Evolutionary conservation across 2,113 vertebrate genomes (phyloP).

Genomic region (Urocynchramus pylzowi): DNA sequence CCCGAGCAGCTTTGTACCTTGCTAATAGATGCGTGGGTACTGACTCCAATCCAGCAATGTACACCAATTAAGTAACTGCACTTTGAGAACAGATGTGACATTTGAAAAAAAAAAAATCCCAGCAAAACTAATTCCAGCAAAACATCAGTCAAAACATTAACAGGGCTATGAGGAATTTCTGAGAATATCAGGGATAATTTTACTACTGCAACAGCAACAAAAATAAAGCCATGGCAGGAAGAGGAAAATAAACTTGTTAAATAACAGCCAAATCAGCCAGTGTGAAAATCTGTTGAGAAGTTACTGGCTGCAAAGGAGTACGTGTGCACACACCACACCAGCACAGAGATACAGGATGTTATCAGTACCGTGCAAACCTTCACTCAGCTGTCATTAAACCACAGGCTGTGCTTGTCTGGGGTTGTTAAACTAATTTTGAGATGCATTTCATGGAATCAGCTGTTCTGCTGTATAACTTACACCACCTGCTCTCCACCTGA

Average conservation of each 20-base stretch:
- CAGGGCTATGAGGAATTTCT: neutral
- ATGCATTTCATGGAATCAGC: neutral
- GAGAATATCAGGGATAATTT: neutral
- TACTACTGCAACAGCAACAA: neutral
- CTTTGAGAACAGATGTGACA: slow-evolving; percentile 12
- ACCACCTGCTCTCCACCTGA: neutral
- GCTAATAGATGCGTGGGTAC: neutral
- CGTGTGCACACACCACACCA: slow-evolving; percentile 31
- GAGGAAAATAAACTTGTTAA: slow-evolving; percentile 21
- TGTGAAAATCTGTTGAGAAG: neutral
- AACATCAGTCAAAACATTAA: slow-evolving; percentile 6
- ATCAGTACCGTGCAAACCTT: slow-evolving; percentile 57
- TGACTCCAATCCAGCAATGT: neutral
- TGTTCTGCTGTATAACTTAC: neutral
- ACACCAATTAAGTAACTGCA: neutral
- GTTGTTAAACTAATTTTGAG: slow-evolving; percentile 41
- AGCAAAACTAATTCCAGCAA: neutral
- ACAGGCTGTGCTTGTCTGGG: neutral
- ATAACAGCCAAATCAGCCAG: neutral
- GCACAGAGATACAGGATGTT: slow-evolving; percentile 65
- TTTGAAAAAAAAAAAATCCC: neutral
- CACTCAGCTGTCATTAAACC: slow-evolving; percentile 44
- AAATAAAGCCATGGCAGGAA: neutral
- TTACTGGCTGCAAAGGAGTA: neutral
- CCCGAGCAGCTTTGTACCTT: neutral